Conservation (phyloP, 2,888 invertebrate genomes). For the Chalcis sispes region DNA sequence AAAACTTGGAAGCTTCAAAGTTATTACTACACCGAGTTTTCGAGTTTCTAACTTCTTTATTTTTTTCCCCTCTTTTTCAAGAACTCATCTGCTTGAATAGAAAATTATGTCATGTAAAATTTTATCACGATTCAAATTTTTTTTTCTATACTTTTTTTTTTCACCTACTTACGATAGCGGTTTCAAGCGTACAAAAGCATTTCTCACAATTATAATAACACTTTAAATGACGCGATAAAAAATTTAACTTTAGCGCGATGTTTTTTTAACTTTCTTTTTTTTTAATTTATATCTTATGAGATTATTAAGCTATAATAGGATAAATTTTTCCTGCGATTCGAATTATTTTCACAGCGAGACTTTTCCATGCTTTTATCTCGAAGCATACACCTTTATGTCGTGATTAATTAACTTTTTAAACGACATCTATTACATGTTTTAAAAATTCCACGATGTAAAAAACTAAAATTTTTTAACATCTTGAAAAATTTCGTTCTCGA, state of each 20-base stretch:
- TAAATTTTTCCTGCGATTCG: too few relatives aligned
- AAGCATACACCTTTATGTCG: too few relatives aligned
- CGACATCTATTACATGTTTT: too few relatives aligned
- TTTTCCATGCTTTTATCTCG: too few relatives aligned
- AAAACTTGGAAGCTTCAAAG: constrained; percentile 33
- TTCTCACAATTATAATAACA: constrained; percentile 22
- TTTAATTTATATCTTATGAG: too few relatives aligned
- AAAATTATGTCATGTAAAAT: constrained; percentile 40
- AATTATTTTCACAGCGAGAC: too few relatives aligned
- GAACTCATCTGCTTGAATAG: constrained; percentile 37
- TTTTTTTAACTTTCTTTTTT: background rate
- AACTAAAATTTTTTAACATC: too few relatives aligned
- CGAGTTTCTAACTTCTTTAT: constrained; percentile 11
- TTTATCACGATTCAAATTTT: constrained; percentile 35
- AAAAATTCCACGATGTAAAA: too few relatives aligned
- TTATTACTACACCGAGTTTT: constrained; percentile 28
- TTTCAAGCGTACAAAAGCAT: constrained; percentile 6
- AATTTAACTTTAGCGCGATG: background rate
- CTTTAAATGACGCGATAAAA: constrained; percentile 5
- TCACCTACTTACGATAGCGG: constrained; percentile 4
- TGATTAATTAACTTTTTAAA: too few relatives aligned
- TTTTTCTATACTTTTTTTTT: constrained; percentile 1
- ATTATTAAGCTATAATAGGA: too few relatives aligned
- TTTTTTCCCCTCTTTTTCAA: background rate
- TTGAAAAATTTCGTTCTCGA: too few relatives aligned